phyloP scores from a whole-genome alignment of 2,113 vertebrate species.

The Oceanodroma tethys region DNA sequence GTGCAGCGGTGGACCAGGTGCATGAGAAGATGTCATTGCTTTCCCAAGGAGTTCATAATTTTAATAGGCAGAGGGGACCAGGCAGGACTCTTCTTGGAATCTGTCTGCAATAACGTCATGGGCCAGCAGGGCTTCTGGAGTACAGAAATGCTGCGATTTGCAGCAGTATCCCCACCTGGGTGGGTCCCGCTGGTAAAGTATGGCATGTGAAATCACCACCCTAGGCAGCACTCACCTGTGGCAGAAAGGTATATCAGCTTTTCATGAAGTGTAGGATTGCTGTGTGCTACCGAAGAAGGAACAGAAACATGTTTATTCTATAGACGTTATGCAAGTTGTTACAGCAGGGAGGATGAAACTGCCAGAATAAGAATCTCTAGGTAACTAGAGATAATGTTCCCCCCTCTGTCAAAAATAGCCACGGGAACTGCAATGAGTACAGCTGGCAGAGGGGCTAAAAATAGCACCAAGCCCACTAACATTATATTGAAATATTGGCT shows the following conservation, averaged over 20 bases:
- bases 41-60: neutral
- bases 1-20: rapidly evolving
- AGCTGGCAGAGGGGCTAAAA: slow-evolving; percentile 13
- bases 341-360: neutral
- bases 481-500: slow-evolving; percentile 12
- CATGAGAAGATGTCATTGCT: neutral
- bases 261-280: rapidly evolving
- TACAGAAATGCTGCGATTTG: rapidly evolving
- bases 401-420: neutral
- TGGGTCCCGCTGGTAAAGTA: neutral
- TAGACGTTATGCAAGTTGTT: rapidly evolving
- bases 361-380: neutral
- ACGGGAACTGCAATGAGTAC: neutral
- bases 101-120: too few species aligned
- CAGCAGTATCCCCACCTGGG: neutral
- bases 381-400: neutral
- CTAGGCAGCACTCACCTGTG: rapidly evolving
- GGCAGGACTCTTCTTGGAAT: neutral
- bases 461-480: neutral
- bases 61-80: neutral
- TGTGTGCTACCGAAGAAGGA: neutral
- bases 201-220: neutral
- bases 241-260: neutral
- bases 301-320: rapidly evolving
- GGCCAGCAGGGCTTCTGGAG: neutral